These are phyloP conservation scores for Chymomyza fuscimana DNA, from an alignment of 2,888 invertebrate genomes.

Conservation along the genomic window DNA sequence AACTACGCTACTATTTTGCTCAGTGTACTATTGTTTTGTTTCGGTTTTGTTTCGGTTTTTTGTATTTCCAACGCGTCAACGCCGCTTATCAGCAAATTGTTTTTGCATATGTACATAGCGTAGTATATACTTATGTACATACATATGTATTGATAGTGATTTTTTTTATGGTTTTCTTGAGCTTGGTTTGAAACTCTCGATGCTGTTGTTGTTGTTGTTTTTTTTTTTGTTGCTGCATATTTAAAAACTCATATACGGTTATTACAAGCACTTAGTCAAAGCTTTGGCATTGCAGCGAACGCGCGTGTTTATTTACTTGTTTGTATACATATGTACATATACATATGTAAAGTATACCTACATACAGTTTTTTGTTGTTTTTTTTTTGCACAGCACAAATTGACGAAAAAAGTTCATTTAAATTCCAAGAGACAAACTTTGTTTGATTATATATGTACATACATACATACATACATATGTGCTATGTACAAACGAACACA, in stretches of 20 bases:
- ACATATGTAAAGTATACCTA: no score
- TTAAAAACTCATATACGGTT: neutral
- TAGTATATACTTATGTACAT: neutral
- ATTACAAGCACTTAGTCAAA: constrained; percentile 1
- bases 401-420: neutral
- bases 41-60: neutral
- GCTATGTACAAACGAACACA: neutral
- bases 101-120: neutral
- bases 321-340: neutral
- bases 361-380: neutral
- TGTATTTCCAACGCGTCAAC: neutral
- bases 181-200: neutral
- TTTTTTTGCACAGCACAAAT: neutral
- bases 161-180: neutral
- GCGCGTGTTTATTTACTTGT: constrained; percentile 4
- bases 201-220: neutral
- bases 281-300: constrained; percentile 5
- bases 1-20: neutral
- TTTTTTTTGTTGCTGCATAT: neutral
- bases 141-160: neutral
- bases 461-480: no score
- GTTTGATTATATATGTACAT: no score
- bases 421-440: constrained; percentile 4
- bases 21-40: constrained; percentile 3
- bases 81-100: constrained; percentile 2